A percentile compares a stretch with the other conserved stretches of the same genome.
These are phyloP conservation scores for Epistrophe eligans DNA, from an alignment of 2,888 invertebrate genomes.

Conservation along the genomic window DNA sequence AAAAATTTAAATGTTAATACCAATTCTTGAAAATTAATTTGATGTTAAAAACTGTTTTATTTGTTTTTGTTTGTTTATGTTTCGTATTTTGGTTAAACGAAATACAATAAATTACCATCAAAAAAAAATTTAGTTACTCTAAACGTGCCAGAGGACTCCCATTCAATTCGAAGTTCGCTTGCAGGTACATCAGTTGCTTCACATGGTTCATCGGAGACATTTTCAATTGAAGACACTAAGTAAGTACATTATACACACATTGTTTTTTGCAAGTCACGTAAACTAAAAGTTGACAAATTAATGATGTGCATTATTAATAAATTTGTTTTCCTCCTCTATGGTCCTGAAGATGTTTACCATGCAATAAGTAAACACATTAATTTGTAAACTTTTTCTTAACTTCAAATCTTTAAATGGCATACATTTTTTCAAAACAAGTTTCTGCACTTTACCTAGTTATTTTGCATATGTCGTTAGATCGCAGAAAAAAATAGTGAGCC, in stretches of 20 bases:
- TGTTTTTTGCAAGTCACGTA: neutral
- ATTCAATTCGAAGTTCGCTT: slow-evolving; percentile 84
- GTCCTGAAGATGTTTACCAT: too few relatives aligned
- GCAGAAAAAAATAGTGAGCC: too few relatives aligned
- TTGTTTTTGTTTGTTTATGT: slow-evolving; percentile 53
- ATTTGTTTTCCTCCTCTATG: too few relatives aligned
- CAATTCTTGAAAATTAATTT: slow-evolving; percentile 54
- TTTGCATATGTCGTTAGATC: too few relatives aligned
- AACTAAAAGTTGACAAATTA: neutral
- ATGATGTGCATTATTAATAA: too few relatives aligned
- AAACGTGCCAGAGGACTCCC: slow-evolving; percentile 83
- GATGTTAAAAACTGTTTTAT: slow-evolving; percentile 42
- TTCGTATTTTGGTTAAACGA: slow-evolving; percentile 64
- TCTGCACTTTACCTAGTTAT: too few relatives aligned
- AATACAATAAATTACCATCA: slow-evolving; percentile 66
- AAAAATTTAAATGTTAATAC: slow-evolving; percentile 40
- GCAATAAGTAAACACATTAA: too few relatives aligned
- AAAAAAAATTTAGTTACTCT: slow-evolving; percentile 81
- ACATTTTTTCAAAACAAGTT: too few relatives aligned
- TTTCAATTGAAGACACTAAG: slow-evolving; percentile 84
- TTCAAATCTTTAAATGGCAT: too few relatives aligned
- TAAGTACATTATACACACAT: slow-evolving; percentile 76
- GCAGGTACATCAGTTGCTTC: slow-evolving; percentile 84
- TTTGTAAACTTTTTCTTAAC: too few relatives aligned
- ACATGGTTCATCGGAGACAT: slow-evolving; percentile 83